phyloP scores from a whole-genome alignment of 1,140 invertebrate genomes.

The Glomeris maerens region DNA sequence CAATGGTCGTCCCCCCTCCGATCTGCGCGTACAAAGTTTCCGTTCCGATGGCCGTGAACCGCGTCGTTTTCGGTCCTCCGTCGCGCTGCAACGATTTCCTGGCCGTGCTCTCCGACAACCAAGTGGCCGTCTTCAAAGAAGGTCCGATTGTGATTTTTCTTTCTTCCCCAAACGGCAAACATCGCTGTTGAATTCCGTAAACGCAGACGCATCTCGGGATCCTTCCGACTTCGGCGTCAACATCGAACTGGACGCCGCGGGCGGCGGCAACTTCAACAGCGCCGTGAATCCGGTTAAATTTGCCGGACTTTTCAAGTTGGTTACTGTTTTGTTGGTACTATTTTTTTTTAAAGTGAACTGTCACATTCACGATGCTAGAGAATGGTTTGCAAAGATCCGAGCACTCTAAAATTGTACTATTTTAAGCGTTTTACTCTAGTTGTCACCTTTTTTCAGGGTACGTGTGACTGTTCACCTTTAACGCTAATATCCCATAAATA shows the following conservation, averaged over 20 bases:
- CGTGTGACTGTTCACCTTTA: too few relatives aligned
- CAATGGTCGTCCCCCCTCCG: constrained; percentile 63
- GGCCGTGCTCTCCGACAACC: neutral
- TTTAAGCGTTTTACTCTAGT: too few relatives aligned
- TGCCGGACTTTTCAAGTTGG: neutral
- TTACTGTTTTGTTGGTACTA: too few relatives aligned
- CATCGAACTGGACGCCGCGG: constrained; percentile 1
- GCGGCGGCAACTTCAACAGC: neutral
- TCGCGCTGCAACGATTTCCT: constrained; percentile 3
- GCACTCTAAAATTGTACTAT: too few relatives aligned
- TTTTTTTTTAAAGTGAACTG: too few relatives aligned
- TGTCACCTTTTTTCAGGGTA: too few relatives aligned
- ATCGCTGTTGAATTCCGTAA: neutral
- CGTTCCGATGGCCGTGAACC: constrained; percentile 40
- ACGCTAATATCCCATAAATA: too few relatives aligned
- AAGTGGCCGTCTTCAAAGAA: neutral
- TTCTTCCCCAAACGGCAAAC: too few relatives aligned
- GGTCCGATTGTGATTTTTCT: too few relatives aligned
- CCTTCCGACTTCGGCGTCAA: neutral
- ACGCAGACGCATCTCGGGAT: neutral
- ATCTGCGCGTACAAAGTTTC: constrained; percentile 51
- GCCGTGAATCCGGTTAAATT: neutral
- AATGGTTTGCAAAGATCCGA: too few relatives aligned
- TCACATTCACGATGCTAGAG: too few relatives aligned
- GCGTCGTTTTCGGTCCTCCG: constrained; percentile 41